Evolutionary conservation across 1,140 invertebrate genomes (phyloP), one percentile per base, ranked within the genome.

Genomic region (Solenopsis invicta): DNA sequence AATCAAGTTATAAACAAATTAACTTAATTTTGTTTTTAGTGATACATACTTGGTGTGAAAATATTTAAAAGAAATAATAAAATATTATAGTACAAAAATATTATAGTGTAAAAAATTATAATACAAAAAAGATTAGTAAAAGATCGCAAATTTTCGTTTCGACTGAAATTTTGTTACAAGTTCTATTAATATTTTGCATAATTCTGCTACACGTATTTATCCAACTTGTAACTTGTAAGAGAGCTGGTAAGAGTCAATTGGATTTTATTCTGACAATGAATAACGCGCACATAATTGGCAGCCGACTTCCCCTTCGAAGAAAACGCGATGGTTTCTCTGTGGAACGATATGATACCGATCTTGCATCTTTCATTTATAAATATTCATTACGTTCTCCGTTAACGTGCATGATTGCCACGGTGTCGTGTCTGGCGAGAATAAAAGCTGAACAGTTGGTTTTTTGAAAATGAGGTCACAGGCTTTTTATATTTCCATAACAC

Each of bases 341-440:
- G 64, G 64, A 56, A 71, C 50, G 16, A 24, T 34, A 37, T 4
- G 50, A 78, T 52, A 66, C 18, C 24, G 29, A 81, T 71, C 77
- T 69, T n/a, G 64, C 34, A 69, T 69, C 64, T 81, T 81, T 56
- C 37, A 71, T 81, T 81, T 81, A 56, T 81, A 24, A 81, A 81
- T 81, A 81, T 81, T 81, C 50, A 81, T 81, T 64, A 24, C 21
- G 6, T 48, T 81, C 64, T 59, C 37, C 50, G 8, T 71, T 71
- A 45, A 71, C 21, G 18, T n/a, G 52, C 37, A 56, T n/a, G 64
- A 69, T 81, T 59, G 18, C 29, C 61, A n/a, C 18, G 50, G 12
- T 50, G 9, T 45, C 18, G 34, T 67, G 21, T 67, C 61, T 13
- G 4, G 16, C 13, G 21, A 56, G 64, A 21, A 81, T 41, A 81